Evolutionary conservation across 2,888 invertebrate genomes (phyloP).

Genomic region (Eristalinus sepulchralis): DNA sequence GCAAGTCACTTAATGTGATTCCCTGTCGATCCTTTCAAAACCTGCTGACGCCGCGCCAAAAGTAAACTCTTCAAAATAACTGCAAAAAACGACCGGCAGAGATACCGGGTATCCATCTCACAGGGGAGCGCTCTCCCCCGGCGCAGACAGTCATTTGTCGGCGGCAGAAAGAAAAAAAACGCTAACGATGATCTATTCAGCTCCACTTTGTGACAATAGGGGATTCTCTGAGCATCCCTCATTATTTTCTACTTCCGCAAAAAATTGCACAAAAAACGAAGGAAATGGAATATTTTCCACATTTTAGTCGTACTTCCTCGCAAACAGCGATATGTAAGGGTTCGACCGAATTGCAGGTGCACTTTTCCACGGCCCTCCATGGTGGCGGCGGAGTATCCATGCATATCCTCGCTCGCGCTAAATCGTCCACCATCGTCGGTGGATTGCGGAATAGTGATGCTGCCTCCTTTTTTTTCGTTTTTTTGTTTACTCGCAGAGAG

Average conservation of each 20-base stretch:
- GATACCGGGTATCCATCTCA: constrained; percentile 10
- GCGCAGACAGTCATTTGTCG: constrained; percentile 29
- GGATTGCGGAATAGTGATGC: constrained; percentile 64
- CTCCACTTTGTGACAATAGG: constrained; percentile 50
- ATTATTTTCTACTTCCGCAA: constrained; percentile 47
- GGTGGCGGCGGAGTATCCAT: constrained; percentile 21
- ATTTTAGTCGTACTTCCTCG: constrained; percentile 5
- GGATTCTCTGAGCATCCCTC: constrained; percentile 39
- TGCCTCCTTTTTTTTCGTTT: constrained; percentile 29
- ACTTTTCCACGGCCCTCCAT: constrained; percentile 33
- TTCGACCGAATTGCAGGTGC: constrained; percentile 55
- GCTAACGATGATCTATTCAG: constrained; percentile 57
- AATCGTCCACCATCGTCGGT: constrained; percentile 36
- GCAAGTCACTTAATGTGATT: constrained; percentile 71
- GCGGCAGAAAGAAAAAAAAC: constrained; percentile 9
- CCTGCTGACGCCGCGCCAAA: constrained; percentile 43
- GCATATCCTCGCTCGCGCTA: neutral
- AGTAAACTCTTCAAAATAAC: constrained; percentile 14
- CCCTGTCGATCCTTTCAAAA: constrained; percentile 52
- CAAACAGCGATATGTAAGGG: constrained; percentile 42
- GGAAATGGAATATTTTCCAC: constrained; percentile 18
- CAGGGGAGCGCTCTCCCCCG: neutral
- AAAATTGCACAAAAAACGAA: neutral
- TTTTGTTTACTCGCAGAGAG: constrained; percentile 41
- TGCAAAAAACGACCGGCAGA: neutral